Base-by-base conservation (phyloP, 2,888 invertebrate genomes). In the Cylindroiulus punctatus region DNA sequence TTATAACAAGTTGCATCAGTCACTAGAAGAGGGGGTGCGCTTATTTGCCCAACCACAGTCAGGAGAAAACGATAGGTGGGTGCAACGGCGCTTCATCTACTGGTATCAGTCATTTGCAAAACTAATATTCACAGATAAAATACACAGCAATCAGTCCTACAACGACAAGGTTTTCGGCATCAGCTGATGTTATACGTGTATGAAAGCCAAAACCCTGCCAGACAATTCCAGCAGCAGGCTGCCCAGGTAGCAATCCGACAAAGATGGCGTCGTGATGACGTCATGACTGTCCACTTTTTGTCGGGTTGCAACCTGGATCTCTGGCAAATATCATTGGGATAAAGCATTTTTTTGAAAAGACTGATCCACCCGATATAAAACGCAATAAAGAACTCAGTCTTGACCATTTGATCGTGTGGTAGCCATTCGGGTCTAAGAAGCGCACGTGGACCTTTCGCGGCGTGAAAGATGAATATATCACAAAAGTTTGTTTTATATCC, bases 1-100 rank as follows among this genome's bases (percentile, higher is more conserved):
- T 65, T 65, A 65, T 65, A 65, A 65, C 65, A 65, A 65, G 65
- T 65, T 65, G 65, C 65, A 65, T 65, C 65, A 65, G 65, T 65
- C 65, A 65, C n/a, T 65, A 65, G 65, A 65, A 65, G 65, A 65
- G 65, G 65, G 26, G 65, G 65, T 65, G 65, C 65, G 65, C 57
- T 65, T 65, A 65, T 65, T 22, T 22, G 65, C n/a, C 65, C 22
- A 65, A 65, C 65, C 22, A 10, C n/a, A 65, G 65, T 26, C 22
- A 22, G 65, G n/a, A 22, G 22, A 65, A 65, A n/a, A 65, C 65
- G 65, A 65, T 65, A 65, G 65, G 65, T 65, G 26, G 26, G 65
- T 65, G 65, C 65, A n/a, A 65, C 19, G 52, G 19, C 52, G 52
- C 19, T 52, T n/a, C 19, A 52, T 52, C n/a, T 52, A n/a, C 19